Evolutionary conservation across 2,113 vertebrate species (phyloP).

Genomic region (Micronisus gabar): DNA sequence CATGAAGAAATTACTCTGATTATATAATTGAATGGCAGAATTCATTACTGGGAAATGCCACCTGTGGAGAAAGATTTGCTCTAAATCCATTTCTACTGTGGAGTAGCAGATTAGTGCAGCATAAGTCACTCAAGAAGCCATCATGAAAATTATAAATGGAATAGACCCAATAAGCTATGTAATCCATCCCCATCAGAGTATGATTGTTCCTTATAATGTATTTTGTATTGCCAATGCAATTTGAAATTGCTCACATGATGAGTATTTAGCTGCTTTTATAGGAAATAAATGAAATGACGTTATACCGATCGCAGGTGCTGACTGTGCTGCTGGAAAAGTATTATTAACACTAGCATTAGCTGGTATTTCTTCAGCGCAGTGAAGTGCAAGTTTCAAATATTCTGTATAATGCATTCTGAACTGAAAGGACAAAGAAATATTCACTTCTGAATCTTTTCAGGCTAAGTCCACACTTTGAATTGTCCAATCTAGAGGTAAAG

Average conservation of each 20-base stretch:
- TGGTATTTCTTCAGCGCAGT: background rate
- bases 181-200: slow-evolving; percentile 6
- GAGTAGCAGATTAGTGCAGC: background rate
- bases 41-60: slow-evolving; percentile 46
- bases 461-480: background rate
- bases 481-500: background rate
- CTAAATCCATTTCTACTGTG: background rate
- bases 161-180: background rate
- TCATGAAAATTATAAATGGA: slow-evolving; percentile 29
- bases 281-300: background rate
- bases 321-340: background rate
- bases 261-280: slow-evolving; percentile 1
- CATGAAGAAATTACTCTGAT: slow-evolving; percentile 39
- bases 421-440: background rate
- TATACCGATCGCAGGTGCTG: background rate
- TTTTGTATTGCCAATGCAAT: background rate
- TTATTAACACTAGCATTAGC: background rate
- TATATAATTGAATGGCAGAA: slow-evolving; percentile 58
- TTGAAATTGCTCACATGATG: background rate
- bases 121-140: slow-evolving; percentile 41
- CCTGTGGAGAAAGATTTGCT: slow-evolving; percentile 48
- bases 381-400: background rate
- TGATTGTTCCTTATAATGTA: slow-evolving; percentile 8
- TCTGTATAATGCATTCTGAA: background rate
- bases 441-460: background rate